A percentile compares a stretch with the other conserved stretches of the same genome.
These are phyloP conservation scores for Drosophila pandora DNA, from an alignment of 1,140 invertebrate genomes.

Conservation along the genomic window DNA sequence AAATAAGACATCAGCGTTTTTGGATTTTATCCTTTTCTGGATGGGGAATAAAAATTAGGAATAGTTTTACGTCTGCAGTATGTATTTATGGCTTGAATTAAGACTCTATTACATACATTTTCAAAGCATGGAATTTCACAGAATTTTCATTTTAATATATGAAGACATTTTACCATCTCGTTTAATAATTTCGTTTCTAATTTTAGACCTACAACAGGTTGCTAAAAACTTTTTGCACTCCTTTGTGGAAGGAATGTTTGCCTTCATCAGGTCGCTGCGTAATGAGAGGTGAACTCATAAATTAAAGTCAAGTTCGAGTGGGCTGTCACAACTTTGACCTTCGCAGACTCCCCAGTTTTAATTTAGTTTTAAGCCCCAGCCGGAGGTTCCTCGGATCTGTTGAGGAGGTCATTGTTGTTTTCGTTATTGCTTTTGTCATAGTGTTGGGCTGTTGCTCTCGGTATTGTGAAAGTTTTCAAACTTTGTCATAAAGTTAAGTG, in stretches of 20 bases:
- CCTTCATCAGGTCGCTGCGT: constrained; percentile 7
- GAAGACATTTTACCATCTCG: background rate
- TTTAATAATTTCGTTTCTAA: background rate
- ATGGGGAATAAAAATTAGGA: background rate
- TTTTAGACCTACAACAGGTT: constrained; percentile 7
- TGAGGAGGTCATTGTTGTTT: constrained; percentile 55
- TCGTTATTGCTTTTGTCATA: constrained; percentile 27
- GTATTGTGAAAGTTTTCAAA: constrained; percentile 61
- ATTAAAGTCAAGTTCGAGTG: constrained; percentile 44
- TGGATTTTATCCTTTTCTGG: background rate
- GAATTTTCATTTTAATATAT: background rate
- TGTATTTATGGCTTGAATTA: background rate
- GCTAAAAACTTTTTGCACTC: background rate
- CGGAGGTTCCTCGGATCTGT: constrained; percentile 17
- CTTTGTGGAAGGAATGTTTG: background rate
- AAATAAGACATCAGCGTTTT: constrained; percentile 68
- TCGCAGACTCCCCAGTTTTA: constrained; percentile 42
- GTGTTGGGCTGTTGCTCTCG: constrained; percentile 21
- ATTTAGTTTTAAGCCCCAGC: constrained; percentile 55
- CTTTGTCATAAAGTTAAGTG: constrained; percentile 76
- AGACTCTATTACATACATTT: background rate
- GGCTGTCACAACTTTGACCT: constrained; percentile 55
- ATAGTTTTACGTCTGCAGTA: background rate
- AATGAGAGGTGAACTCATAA: constrained; percentile 45
- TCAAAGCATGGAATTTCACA: background rate